Percentiles rank a stretch among this genome's conserved stretches.
phyloP scores from a whole-genome alignment of 2,888 invertebrate genomes.

The Perdita meconis region DNA sequence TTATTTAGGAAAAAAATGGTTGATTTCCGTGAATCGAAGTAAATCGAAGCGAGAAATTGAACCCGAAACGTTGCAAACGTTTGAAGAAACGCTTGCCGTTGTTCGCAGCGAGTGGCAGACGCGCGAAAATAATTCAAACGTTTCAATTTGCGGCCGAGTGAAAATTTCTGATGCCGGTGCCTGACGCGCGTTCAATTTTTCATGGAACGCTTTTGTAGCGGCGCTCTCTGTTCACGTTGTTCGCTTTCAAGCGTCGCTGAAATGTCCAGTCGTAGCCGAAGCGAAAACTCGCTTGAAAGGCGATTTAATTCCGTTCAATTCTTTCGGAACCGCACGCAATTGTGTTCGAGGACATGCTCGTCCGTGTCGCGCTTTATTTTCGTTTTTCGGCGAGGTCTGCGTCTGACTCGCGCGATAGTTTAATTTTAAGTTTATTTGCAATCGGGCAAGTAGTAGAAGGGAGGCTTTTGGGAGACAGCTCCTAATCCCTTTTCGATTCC shows the following conservation, averaged over 20 bases:
- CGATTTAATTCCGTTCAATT: slow-evolving; percentile 16
- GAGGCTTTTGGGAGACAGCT: not conserved
- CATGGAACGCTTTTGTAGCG: slow-evolving; percentile 16
- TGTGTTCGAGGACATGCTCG: slow-evolving; percentile 1
- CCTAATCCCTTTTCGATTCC: slow-evolving; percentile 42
- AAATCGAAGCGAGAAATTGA: slow-evolving; percentile 13
- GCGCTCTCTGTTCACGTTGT: not conserved
- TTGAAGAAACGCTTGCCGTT: not conserved
- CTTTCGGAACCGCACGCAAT: not conserved
- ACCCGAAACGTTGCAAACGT: not conserved
- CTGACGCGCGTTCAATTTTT: slow-evolving; percentile 27
- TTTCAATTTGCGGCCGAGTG: slow-evolving; percentile 12
- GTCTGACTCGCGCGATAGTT: slow-evolving; percentile 5
- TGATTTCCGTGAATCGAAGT: too few species aligned
- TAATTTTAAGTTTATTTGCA: slow-evolving; percentile 20
- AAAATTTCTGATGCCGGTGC: slow-evolving; percentile 7
- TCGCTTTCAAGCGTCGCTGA: slow-evolving; percentile 12
- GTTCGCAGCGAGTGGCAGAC: not conserved
- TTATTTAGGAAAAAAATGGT: not conserved
- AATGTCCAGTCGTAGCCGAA: not conserved
- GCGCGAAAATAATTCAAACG: slow-evolving; percentile 15
- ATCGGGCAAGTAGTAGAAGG: not conserved
- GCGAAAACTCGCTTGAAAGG: slow-evolving; percentile 6
- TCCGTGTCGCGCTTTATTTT: slow-evolving; percentile 2
- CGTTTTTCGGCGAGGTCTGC: not conserved